Base-by-base conservation (phyloP, 1,140 invertebrate species). In the Oncopodura yosiiana region DNA sequence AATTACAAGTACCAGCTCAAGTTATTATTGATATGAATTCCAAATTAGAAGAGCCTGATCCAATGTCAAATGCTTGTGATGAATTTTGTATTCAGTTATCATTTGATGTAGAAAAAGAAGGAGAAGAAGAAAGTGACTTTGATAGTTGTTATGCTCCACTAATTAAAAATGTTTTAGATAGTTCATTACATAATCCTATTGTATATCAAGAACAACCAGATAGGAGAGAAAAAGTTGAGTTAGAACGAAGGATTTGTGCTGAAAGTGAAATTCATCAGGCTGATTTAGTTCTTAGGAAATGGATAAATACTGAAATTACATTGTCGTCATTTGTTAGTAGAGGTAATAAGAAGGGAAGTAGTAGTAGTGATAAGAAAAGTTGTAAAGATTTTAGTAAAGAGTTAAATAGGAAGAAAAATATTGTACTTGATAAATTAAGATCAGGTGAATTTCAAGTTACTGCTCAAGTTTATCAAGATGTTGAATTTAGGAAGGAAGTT, bases 251-350 rank as follows among this genome's bases (percentile, higher is more conserved):
- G 34, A 58, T 64, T 43, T 64, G 62, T 44, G 41, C 51, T 11
- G 52, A 61, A 34, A 60, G 41, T 45, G 58, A 60, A 44, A 45
- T 64, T 11, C 62, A 64, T 44, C 58, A 64, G 42, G 62, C 62
- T 3, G 62, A 64, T 38, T 37, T 56, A 26, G 24, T 61, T 11
- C 23, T 64, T 2, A 30, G 62, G 11, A 58, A 58, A 50, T 61
- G 58, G 62, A 50, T 64, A 32, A 48, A 51, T 38, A 49, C 39
- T 6, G 43, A 57, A 51, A 54, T 55, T 0, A 54, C 34, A 2
- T 16, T 55, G 11, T 34, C 41, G 8, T 58, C 52, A 4, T 49
- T 62, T 6, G 12, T 27, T n/a, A 34, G 41, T 3, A n/a, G n/a
- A n/a, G n/a, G n/a, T n/a, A n/a, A n/a, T n/a, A n/a, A n/a, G n/a